Conservation (phyloP, 2,113 vertebrate genomes). For the Istiophorus platypterus region DNA sequence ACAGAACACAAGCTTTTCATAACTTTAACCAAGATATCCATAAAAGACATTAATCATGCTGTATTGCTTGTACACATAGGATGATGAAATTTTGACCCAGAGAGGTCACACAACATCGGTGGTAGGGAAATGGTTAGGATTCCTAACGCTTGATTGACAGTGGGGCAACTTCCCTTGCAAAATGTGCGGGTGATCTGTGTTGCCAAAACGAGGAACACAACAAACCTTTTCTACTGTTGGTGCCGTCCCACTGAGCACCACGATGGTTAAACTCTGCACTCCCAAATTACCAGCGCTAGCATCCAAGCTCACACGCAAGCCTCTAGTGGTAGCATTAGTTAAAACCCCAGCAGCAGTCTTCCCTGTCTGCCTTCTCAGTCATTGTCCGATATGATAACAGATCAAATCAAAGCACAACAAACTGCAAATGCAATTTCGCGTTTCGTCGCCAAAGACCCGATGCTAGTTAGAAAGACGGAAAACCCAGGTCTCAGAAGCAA, state of each 20-base stretch:
- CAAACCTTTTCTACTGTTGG: background rate
- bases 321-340: background rate
- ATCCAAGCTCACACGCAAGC: background rate
- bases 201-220: background rate
- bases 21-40: constrained; percentile 20
- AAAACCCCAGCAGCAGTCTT: background rate
- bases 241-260: background rate
- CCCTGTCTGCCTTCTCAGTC: background rate
- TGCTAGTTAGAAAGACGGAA: background rate
- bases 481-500: background rate
- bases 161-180: background rate
- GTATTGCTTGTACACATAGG: background rate
- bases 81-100: background rate
- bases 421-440: background rate
- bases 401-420: background rate
- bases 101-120: background rate
- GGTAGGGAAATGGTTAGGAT: background rate
- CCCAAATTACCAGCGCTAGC: background rate
- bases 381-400: background rate
- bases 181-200: too few relatives aligned
- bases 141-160: background rate
- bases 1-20: constrained; percentile 27
- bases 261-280: background rate
- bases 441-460: background rate
- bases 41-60: background rate